phyloP scores from a whole-genome alignment of 1,140 invertebrate genomes.

The Lepidostoma basale region DNA sequence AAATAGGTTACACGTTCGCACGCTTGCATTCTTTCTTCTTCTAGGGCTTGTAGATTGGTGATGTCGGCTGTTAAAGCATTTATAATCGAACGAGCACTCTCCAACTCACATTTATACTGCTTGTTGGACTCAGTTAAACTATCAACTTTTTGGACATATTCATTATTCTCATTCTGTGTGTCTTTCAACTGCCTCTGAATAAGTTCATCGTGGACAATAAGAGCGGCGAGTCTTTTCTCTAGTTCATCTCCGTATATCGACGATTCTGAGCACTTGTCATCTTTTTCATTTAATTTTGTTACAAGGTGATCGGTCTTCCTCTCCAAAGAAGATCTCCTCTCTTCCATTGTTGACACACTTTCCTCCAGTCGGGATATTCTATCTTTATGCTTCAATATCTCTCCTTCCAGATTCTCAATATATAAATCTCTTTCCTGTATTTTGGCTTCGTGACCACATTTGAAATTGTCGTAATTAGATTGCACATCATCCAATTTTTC shows the following conservation, averaged over 20 bases:
- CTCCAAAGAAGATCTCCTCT: conserved; percentile 61
- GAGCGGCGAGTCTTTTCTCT: conserved; percentile 58
- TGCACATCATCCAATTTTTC: conserved; percentile 51
- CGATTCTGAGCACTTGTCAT: conserved; percentile 61
- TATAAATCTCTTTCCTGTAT: conserved; percentile 74
- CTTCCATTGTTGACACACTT: conserved; percentile 61
- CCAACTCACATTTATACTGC: conserved; percentile 50
- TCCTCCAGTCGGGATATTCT: conserved; percentile 66
- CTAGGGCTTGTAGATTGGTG: conserved; percentile 41
- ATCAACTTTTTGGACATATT: conserved; percentile 59
- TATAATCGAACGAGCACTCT: conserved; percentile 49
- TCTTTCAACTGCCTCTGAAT: conserved; percentile 62
- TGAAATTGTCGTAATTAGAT: conserved; percentile 51
- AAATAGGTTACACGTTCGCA: conserved; percentile 53
- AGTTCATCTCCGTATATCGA: conserved; percentile 62
- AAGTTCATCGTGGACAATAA: conserved; percentile 64
- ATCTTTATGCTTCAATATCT: conserved; percentile 68
- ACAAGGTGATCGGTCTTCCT: conserved; percentile 61
- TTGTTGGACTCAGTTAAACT: conserved; percentile 55
- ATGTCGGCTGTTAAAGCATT: conserved; percentile 49
- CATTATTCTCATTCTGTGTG: conserved; percentile 63
- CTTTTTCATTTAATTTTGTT: conserved; percentile 62
- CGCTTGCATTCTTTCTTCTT: conserved; percentile 51
- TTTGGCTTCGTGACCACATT: conserved; percentile 65
- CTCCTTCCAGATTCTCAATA: conserved; percentile 72